A percentile compares a stretch with the other conserved stretches of the same genome.
Conservation (phyloP, 1,140 invertebrate genomes). For the Drosophila sp. region DNA sequence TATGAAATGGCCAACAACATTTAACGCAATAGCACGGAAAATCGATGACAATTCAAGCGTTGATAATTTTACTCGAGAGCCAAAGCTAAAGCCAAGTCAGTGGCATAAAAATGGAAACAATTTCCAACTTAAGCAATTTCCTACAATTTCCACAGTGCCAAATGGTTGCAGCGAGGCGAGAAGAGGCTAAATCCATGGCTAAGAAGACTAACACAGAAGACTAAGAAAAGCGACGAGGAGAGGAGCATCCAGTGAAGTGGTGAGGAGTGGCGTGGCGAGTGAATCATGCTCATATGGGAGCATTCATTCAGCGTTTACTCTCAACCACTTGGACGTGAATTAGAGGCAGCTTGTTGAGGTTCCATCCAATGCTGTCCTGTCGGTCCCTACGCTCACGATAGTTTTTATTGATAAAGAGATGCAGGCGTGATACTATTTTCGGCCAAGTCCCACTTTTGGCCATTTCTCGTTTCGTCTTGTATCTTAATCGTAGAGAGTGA, state of each 20-base stretch:
- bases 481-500: too few species aligned
- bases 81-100: slow-evolving; percentile 35
- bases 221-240: slow-evolving; percentile 2
- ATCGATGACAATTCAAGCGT: slow-evolving; percentile 81
- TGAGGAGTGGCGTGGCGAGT: background rate
- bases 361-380: background rate
- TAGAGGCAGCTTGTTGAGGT: slow-evolving; percentile 49
- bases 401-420: slow-evolving; percentile 8
- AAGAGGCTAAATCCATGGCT: slow-evolving; percentile 4
- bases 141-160: slow-evolving; percentile 63
- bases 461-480: background rate
- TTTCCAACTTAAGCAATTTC: slow-evolving; percentile 80
- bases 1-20: slow-evolving; percentile 59
- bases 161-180: slow-evolving; percentile 16
- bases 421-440: slow-evolving; percentile 4
- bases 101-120: slow-evolving; percentile 73
- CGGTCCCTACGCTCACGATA: background rate
- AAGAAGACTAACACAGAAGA: slow-evolving; percentile 5
- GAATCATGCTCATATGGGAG: slow-evolving; percentile 73
- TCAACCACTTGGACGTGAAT: slow-evolving; percentile 57
- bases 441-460: background rate
- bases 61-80: slow-evolving; percentile 71
- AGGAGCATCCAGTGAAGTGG: background rate
- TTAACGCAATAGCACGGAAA: slow-evolving; percentile 80
- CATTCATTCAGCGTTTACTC: slow-evolving; percentile 51